Evolutionary conservation across 2,888 invertebrate species (phyloP).

Genomic region (Lasioglossum vierecki): DNA sequence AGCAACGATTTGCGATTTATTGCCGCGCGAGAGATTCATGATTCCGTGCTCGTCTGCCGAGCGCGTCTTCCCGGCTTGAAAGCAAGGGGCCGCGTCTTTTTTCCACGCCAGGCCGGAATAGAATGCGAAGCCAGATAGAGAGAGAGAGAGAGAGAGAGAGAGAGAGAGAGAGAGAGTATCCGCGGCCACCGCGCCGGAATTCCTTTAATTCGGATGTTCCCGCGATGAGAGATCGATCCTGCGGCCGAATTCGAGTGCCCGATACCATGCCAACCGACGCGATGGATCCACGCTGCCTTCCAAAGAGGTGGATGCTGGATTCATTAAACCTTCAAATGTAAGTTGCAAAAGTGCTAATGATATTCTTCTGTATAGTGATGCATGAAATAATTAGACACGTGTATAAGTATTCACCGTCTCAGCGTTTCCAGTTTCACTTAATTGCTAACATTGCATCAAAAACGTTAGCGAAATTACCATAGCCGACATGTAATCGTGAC

Average conservation of each 20-base stretch:
- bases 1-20: constrained; percentile 72
- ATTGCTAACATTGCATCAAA: no score
- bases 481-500: no score
- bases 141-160: background rate
- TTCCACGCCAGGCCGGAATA: constrained; percentile 32
- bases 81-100: constrained; percentile 40
- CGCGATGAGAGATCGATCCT: constrained; percentile 53
- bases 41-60: constrained; percentile 40
- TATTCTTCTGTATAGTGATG: background rate
- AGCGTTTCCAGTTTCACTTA: no score
- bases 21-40: constrained; percentile 65
- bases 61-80: constrained; percentile 40
- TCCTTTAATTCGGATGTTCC: constrained; percentile 60
- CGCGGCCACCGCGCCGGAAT: constrained; percentile 40
- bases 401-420: background rate
- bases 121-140: constrained; percentile 24
- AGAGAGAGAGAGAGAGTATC: constrained; percentile 33
- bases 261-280: background rate
- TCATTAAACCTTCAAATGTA: background rate
- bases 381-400: background rate
- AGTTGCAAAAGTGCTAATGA: background rate
- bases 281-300: background rate
- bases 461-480: no score
- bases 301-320: background rate
- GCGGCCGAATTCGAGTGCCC: constrained; percentile 20